Base-by-base conservation (phyloP, 2,797 vertebrate species). In the Tauraco hartlaubi region DNA sequence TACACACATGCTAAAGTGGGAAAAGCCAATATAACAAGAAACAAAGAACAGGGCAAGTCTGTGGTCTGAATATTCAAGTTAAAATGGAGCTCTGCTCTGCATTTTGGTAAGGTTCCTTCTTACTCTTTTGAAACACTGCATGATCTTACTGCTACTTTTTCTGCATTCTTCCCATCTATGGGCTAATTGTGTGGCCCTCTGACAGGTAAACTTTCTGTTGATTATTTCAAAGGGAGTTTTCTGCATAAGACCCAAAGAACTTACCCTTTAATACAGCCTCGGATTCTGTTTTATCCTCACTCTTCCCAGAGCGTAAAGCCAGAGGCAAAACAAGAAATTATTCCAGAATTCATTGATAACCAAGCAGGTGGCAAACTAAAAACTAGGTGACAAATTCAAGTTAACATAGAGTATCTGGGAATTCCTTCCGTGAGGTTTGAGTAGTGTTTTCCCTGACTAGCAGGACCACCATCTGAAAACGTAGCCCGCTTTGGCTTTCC, bases 401-500 rank as follows among this genome's bases (percentile, higher is more conserved):
- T 72, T 29, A 39, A 35, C 37, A 21, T 3, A 48, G 51, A 52
- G 28, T 11, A 59, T 31, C 41, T 63, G 59, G 29, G 54, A 66
- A 49, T 61, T 46, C 46, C 58, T 46, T 72, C 73, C 13, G 5
- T 11, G 28, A 11, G 16, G 11, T n/a, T 69, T 41, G 17, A 63
- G 63, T 44, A 5, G 4, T 23, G n/a, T 62, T 63, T 51, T 25
- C 25, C 41, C 28, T 33, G 43, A 31, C 33, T 15, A 51, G 69
- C 25, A 12, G 7, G 22, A 54, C 35, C 39, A 33, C 22, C 2
- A 0, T 1, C 17, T 25, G 33, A 23, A 28, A 43, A 31, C 3
- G 12, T 1, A 31, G 9, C 31, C 28, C 1, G 1, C 15, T 26
- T n/a, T 6, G 15, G 54, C 8, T 61, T 31, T 5, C 14, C 17